These are phyloP conservation scores for Cygnus olor DNA, from an alignment of 2,797 vertebrate genomes.

Conservation along the genomic window DNA sequence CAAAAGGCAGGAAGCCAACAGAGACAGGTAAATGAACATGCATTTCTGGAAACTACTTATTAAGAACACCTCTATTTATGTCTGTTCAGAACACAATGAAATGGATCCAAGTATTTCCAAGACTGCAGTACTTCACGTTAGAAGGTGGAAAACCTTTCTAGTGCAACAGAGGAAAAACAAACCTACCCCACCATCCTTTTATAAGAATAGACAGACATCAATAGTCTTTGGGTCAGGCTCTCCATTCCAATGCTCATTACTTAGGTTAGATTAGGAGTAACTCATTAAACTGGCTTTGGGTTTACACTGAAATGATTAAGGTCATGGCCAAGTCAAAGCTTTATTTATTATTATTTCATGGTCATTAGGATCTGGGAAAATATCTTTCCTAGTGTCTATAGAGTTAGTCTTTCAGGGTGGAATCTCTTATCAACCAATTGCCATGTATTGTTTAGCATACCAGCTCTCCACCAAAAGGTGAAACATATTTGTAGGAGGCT, in stretches of 20 bases:
- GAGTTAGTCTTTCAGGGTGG: background rate
- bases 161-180: background rate
- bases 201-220: background rate
- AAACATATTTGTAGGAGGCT: background rate
- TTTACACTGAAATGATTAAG: background rate
- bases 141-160: background rate
- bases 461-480: slow-evolving; percentile 32
- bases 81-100: background rate
- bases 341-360: background rate
- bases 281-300: background rate
- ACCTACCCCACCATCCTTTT: background rate
- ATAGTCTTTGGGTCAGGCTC: background rate
- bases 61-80: background rate
- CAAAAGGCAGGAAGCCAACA: background rate
- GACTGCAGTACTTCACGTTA: background rate
- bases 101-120: background rate
- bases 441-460: background rate
- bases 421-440: background rate
- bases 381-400: background rate
- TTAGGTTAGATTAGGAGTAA: background rate
- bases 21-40: background rate
- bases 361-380: background rate
- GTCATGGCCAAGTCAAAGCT: background rate
- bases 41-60: background rate
- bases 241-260: background rate